Base-by-base conservation (phyloP, 2,113 vertebrate genomes). In the Mustela lutreola region DNA sequence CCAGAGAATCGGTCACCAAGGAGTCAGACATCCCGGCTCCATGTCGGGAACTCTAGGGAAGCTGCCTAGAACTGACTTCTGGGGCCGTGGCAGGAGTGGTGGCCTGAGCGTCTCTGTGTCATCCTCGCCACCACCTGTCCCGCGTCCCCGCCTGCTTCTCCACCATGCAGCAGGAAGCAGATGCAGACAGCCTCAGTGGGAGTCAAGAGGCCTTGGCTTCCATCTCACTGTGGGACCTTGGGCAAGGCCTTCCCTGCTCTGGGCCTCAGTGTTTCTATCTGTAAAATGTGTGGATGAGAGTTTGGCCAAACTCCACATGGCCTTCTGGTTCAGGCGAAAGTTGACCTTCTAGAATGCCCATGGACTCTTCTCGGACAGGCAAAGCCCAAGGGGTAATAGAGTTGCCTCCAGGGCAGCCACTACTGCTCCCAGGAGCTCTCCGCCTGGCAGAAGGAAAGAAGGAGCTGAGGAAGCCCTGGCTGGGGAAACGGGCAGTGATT, bases 81-180 rank as follows among this genome's bases (percentile, higher is more conserved):
- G 26, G 62, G 24, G 50, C 19, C 1, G 2, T 1, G 33, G 11
- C 1, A 4, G 63, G 18, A 10, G 1, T 1, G 0, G 4, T 39
- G 53, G 45, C 31, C 53, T n/a, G 75, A 24, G 24, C 9, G 12
- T 1, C 31, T 36, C 81, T 21, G 33, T 15, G 26, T 53, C 48
- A 53, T 53, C 48, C 76, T 53, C 5, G 2, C 31, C 76, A n/a
- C 48, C 48, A 21, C 28, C 33, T 48, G 48, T 56, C 22, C 42
- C 10, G 2, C 0, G 0, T 21, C 62, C 84, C 39, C 36, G 48
- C 19, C 53, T 19, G 11, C 24, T 53, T 26, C 21, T 48, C 31
- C 21, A 11, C 24, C 50, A 15, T 1, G 19, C 2, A 10, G 24
- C 28, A 9, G 42, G 16, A 3, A 28, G 8, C 11, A 4, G 62